These are phyloP conservation scores for Aethina tumida DNA, from an alignment of 1,140 invertebrate genomes.

Conservation along the genomic window DNA sequence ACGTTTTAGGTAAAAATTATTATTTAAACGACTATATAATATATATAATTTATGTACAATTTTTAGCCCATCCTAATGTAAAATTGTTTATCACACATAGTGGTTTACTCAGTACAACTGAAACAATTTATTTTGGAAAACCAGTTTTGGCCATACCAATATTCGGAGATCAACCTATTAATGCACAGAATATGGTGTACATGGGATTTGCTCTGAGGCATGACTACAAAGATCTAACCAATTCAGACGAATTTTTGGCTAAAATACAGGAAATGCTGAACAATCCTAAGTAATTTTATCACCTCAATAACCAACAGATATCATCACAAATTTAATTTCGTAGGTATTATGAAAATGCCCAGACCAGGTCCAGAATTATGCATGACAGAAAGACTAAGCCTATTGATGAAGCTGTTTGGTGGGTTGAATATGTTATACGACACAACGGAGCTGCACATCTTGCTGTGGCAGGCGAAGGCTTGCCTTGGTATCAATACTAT, in stretches of 20 bases:
- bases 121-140: slow-evolving; percentile 58
- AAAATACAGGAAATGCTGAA: slow-evolving; percentile 11
- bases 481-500: slow-evolving; percentile 40
- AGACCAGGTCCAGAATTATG: slow-evolving; percentile 8
- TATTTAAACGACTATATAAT: too few species aligned
- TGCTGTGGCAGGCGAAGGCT: slow-evolving; percentile 44
- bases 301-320: too few species aligned
- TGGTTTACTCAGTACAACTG: slow-evolving; percentile 56
- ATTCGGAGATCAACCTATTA: slow-evolving; percentile 50
- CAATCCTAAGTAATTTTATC: slow-evolving; percentile 8
- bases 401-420: slow-evolving; percentile 48
- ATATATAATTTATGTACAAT: not conserved
- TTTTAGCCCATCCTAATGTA: slow-evolving; percentile 17
- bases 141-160: slow-evolving; percentile 63
- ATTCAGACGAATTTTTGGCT: slow-evolving; percentile 17
- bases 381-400: slow-evolving; percentile 14
- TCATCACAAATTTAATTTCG: too few species aligned
- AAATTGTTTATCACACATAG: slow-evolving; percentile 19
- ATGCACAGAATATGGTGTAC: slow-evolving; percentile 38
- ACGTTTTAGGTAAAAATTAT: slow-evolving; percentile 47
- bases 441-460: slow-evolving; percentile 54
- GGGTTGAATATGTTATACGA: slow-evolving; percentile 55
- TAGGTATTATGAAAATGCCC: slow-evolving; percentile 13
- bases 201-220: slow-evolving; percentile 39
- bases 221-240: slow-evolving; percentile 22